Conservation (phyloP, 53 echinoderm and acorn worm genomes). For the Luidia sarsii region DNA sequence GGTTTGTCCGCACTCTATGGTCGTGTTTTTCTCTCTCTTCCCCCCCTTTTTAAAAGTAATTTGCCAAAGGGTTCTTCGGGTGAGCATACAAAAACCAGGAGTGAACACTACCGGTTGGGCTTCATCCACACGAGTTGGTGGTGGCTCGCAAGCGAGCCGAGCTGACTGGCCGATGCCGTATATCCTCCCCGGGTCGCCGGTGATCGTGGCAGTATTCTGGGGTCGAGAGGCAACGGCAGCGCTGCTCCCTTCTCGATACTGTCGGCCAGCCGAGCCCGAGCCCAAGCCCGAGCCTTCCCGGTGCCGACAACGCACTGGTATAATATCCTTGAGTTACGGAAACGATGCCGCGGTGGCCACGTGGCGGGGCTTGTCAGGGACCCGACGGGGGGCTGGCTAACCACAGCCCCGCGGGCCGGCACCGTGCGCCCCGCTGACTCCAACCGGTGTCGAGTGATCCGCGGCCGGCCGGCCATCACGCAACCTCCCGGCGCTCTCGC, state of each 20-base stretch:
- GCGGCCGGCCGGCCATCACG: no score
- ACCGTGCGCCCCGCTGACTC: conserved; percentile 39
- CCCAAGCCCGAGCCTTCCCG: no score
- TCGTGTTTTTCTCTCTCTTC: no score
- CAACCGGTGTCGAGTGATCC: conserved; percentile 41
- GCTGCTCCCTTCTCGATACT: no score
- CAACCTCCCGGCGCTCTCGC: no score
- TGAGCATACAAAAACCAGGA: no score
- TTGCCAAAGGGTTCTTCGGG: no score
- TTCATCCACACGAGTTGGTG: conserved; percentile 40
- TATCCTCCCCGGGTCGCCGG: conserved; percentile 45
- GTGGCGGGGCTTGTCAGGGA: conserved; percentile 51
- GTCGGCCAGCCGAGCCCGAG: no score
- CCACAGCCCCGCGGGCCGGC: conserved; percentile 44
- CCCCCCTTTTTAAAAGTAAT: no score
- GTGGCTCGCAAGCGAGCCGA: neutral
- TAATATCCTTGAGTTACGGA: conserved; percentile 57
- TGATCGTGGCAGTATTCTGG: neutral
- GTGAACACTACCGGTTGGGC: conserved; percentile 53
- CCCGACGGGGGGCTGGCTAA: conserved; percentile 40
- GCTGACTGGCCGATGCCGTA: conserved; percentile 13
- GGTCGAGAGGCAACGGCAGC: conserved; percentile 21
- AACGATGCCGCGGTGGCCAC: conserved; percentile 52
- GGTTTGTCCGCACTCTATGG: no score
- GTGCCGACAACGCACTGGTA: conserved; percentile 40